A percentile compares a stretch with the other conserved stretches of the same genome.
Conservation (phyloP, 2,888 invertebrate species). For the Ormyrus nitidulus region DNA sequence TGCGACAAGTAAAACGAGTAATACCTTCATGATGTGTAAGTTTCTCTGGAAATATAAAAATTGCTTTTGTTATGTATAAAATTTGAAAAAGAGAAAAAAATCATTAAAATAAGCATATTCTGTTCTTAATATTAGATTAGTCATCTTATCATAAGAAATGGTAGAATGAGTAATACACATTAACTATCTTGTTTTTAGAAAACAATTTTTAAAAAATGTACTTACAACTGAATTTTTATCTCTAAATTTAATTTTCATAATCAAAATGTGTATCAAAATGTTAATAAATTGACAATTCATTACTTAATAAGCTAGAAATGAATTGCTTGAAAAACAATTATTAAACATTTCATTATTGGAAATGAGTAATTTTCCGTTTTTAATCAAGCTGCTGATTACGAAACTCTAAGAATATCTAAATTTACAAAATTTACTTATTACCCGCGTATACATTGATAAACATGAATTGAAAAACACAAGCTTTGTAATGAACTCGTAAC, state of each 20-base stretch:
- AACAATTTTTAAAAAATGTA: slow-evolving; percentile 22
- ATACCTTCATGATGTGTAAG: slow-evolving; percentile 69
- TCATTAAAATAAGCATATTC: slow-evolving; percentile 2
- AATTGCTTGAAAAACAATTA: too few species aligned
- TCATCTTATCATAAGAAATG: slow-evolving; percentile 21
- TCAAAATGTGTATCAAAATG: not conserved
- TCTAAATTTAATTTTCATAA: not conserved
- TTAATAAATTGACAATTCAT: too few species aligned
- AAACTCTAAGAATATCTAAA: too few species aligned
- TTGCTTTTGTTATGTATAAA: not conserved
- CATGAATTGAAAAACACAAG: too few species aligned
- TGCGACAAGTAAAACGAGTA: slow-evolving; percentile 74
- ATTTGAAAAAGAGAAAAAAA: not conserved
- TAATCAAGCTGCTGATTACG: too few species aligned
- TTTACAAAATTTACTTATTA: too few species aligned
- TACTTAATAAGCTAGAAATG: too few species aligned
- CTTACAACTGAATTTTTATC: not conserved
- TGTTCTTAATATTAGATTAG: slow-evolving; percentile 11
- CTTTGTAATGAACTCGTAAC: too few species aligned
- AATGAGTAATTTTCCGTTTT: too few species aligned
- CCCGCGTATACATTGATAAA: too few species aligned
- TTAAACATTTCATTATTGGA: too few species aligned
- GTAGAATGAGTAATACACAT: slow-evolving; percentile 20
- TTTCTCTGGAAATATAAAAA: slow-evolving; percentile 15
- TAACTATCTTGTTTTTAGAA: slow-evolving; percentile 4